Evolutionary conservation across 2,888 invertebrate species (phyloP).

Genomic region (Sicus ferrugineus): DNA sequence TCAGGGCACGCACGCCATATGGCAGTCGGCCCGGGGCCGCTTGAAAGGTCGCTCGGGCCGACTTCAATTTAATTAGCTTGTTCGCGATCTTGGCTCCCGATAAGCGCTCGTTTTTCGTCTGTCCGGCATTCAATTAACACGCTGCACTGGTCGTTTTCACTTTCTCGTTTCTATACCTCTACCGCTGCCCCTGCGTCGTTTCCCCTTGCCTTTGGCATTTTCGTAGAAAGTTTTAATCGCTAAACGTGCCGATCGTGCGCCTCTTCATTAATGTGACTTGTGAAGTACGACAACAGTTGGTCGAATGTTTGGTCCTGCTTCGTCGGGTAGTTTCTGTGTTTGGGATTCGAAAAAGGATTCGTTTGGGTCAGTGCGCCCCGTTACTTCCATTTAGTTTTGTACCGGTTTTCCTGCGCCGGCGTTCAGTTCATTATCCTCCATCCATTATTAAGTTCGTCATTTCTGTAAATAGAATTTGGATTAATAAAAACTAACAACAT

Average conservation of each 20-base stretch:
- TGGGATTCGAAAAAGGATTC: neutral
- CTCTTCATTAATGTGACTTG: slow-evolving; percentile 3
- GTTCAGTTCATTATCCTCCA: slow-evolving; percentile 18
- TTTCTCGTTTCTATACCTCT: neutral
- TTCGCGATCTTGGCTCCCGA: slow-evolving; percentile 23
- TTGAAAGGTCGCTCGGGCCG: neutral
- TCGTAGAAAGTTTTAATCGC: neutral
- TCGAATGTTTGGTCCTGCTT: slow-evolving; percentile 5
- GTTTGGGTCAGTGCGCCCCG: neutral
- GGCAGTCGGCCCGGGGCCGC: neutral
- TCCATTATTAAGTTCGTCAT: neutral
- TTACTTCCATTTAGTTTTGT: no score
- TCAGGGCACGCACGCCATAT: slow-evolving; percentile 28
- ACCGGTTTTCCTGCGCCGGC: neutral
- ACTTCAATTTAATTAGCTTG: slow-evolving; percentile 27
- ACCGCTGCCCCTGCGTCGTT: neutral
- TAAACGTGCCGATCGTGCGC: slow-evolving; percentile 23
- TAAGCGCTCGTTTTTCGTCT: slow-evolving; percentile 8
- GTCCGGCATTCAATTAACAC: slow-evolving; percentile 59
- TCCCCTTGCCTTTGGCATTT: neutral
- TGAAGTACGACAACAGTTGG: slow-evolving; percentile 27
- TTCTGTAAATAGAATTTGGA: neutral
- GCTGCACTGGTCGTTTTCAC: slow-evolving; percentile 54
- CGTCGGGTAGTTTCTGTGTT: neutral
- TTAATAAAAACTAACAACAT: slow-evolving; percentile 13